Conservation (phyloP, 2,113 vertebrate species). For the Lontra canadensis region DNA sequence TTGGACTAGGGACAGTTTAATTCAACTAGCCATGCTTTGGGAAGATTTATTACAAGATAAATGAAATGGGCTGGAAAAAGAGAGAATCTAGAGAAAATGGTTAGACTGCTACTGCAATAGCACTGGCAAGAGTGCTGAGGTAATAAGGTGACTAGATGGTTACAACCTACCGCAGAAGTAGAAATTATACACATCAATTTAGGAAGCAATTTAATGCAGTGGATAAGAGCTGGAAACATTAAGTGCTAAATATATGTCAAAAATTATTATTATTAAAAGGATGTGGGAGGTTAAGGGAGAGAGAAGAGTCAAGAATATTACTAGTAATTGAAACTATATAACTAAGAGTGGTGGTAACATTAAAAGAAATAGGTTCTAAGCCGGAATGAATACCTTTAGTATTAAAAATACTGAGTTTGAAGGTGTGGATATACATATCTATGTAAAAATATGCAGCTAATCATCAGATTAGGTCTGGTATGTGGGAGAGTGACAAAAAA, state of each 20-base stretch:
- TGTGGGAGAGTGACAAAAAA: not conserved
- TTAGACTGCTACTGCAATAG: not conserved
- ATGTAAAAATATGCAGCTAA: not conserved
- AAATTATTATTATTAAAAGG: not conserved
- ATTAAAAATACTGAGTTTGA: not conserved
- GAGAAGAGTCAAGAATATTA: not conserved
- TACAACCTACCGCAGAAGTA: not conserved
- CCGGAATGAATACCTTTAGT: not conserved
- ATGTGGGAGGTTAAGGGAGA: not conserved
- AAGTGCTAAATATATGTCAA: constrained; percentile 8
- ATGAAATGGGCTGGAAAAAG: not conserved
- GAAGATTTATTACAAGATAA: not conserved
- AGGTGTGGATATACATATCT: not conserved
- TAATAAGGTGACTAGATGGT: not conserved
- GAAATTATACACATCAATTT: not conserved
- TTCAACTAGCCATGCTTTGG: not conserved
- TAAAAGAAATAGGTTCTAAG: constrained; percentile 10
- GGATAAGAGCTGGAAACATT: not conserved
- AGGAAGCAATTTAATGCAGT: not conserved
- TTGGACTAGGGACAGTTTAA: not conserved
- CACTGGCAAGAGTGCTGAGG: not conserved
- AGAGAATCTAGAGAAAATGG: not conserved
- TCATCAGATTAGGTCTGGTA: not conserved
- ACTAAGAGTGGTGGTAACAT: not conserved
- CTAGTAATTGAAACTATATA: not conserved